Base-by-base conservation (phyloP, 35 echinoderm and acorn worm species). In the Heliocidaris tuberculata region DNA sequence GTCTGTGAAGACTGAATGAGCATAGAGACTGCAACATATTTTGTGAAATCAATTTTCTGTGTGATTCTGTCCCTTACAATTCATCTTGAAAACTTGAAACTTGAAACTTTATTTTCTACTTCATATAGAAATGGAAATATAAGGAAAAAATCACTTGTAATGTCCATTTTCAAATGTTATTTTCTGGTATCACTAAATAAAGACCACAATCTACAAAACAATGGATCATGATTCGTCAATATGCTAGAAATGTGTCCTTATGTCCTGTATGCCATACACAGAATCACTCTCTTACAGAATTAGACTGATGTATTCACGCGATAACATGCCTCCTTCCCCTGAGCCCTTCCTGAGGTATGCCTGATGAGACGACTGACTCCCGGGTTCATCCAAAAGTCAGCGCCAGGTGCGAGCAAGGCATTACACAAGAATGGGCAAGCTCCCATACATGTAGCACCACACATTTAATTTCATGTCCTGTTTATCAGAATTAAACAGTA, bases 371-470 rank as follows among this genome's bases (percentile, higher is more conserved):
- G 27, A 78, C 21, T 7, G 65, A 78, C 65, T 78, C 65, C 60
- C 65, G 65, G 65, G 65, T 78, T 89, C 31, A 89, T 47, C 7
- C 32, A 89, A 89, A 47, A 47, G 87, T 89, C 87, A 89, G 87
- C 87, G 31, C 24, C 12, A 89, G 87, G 87, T 89, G 87, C 29
- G 17, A 47, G 87, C 17, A 4, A 78, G 65, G 65, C 65, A 21
- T 78, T 78, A 7, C 21, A 78, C 65, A 78, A 21, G 27, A 78
- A 78, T 78, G 27, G 19, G 27, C 7, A 21, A 78, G 27, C 65
- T 78, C 27, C 21, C 65, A 78, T 19, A 10, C 35, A 42, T 42
- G 59, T n/a, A 78, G 65, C 27, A 78, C 65, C 65, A 78, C 27
- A 78, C 65, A 78, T 78, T 78, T n/a, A 56, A 78, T 78, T 27